Evolutionary conservation across 64 coral and sea anemone species (phyloP), one percentile per base, ranked within the genome.

Genomic region (Hydrozoanthus tunicans): DNA sequence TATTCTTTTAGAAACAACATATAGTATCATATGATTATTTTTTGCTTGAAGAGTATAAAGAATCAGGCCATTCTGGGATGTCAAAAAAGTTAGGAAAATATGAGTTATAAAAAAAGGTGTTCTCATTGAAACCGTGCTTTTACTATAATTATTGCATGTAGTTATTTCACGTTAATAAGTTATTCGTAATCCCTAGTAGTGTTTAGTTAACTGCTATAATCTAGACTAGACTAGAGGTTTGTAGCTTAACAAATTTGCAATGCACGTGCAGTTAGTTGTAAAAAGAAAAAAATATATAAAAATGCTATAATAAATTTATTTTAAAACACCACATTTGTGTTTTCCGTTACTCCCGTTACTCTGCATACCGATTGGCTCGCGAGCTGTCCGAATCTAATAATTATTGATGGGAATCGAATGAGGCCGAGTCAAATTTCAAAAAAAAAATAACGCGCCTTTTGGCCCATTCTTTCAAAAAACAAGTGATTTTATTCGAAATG

Each of bases 231-330:
- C 32, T 58, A 53, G 53, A 83, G 51, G 26, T 83, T 86, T 86
- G 82, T 72, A 58, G 65, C 53, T 72, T 66, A 4, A 53, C 25
- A 72, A 86, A 57, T 86, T 86, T 86, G 82, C 72, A 86, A 86
- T 57, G 82, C 64, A 86, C 82, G 17, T 56, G 82, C 26, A 57
- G 82, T 71, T 86, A 86, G 82, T 27, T 86, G 83, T 55, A 58
- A 70, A 86, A 86, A 86, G 65, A 57, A 71, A 70, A 85, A 85
- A 71, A 56, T 69, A 27, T 14, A 5, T 69, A 73, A 73, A 86
- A 56, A 85, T 85, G 59, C 25, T 82, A 86, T 70, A 85, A 85
- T 85, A 85, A 86, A 86, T 86, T 72, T 86, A 86, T 72, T 70
- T 86, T 72, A 86, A 86, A 86, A 86, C 83, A 12, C 83, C 83